A percentile compares a stretch with the other conserved stretches of the same genome.
Evolutionary conservation across 2,888 invertebrate genomes (phyloP).

Genomic region (Ophion ellenae): DNA sequence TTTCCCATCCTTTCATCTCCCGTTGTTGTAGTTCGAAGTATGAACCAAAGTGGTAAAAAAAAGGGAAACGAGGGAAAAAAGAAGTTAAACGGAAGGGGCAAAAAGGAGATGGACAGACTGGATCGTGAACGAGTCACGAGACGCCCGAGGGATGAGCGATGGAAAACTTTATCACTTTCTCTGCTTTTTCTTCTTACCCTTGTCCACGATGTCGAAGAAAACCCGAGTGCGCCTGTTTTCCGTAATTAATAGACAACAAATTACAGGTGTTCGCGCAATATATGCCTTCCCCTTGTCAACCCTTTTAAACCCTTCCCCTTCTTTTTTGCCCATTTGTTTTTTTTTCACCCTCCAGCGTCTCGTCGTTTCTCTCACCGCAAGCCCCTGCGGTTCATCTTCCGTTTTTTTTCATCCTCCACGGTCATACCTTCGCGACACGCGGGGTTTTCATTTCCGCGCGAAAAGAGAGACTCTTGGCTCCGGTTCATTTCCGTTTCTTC

Average conservation of each 20-base stretch:
- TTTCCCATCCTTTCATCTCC: background rate
- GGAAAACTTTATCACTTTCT: constrained; percentile 48
- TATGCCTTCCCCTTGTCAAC: constrained; percentile 39
- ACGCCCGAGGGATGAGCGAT: constrained; percentile 45
- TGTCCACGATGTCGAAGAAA: constrained; percentile 35
- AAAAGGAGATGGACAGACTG: constrained; percentile 11
- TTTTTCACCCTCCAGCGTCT: constrained; percentile 1
- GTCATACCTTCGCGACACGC: too few relatives aligned
- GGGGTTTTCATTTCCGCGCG: background rate
- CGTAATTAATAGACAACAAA: constrained; percentile 65
- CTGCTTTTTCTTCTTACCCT: background rate
- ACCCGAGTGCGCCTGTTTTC: constrained; percentile 27
- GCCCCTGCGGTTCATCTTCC: background rate
- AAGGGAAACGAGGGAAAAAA: constrained; percentile 19
- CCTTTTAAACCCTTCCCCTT: background rate
- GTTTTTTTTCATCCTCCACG: constrained; percentile 5
- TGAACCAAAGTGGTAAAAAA: constrained; percentile 20
- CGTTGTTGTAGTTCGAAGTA: constrained; percentile 14
- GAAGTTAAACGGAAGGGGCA: constrained; percentile 26
- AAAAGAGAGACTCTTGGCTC: background rate
- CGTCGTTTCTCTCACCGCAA: background rate
- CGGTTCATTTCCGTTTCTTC: background rate
- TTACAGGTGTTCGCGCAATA: constrained; percentile 46
- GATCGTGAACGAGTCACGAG: constrained; percentile 25
- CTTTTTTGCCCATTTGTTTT: constrained; percentile 6